A percentile compares a stretch with the other conserved stretches of the same genome.
phyloP scores from a whole-genome alignment of 1,140 invertebrate genomes.

The Archivesica marissinica region DNA sequence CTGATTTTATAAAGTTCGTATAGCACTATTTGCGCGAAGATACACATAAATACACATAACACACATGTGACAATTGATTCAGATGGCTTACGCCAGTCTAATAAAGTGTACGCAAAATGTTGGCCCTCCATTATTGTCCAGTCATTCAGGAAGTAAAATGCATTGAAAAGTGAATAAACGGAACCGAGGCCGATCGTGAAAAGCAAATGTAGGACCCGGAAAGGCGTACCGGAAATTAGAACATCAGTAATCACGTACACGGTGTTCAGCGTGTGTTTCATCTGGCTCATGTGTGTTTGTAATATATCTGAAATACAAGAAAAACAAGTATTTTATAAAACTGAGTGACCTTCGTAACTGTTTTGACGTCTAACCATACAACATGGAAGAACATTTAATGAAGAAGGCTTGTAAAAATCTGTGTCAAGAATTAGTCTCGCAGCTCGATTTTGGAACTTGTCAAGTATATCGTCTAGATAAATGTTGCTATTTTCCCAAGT shows the following conservation, averaged over 20 bases:
- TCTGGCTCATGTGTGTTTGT: constrained; percentile 72
- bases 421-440: no score
- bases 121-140: constrained; percentile 75
- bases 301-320: constrained; percentile 76
- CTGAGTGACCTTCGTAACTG: no score
- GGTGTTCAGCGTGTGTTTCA: constrained; percentile 80
- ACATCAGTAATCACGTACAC: constrained; percentile 78
- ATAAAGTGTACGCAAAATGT: constrained; percentile 79
- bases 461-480: no score
- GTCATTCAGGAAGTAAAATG: constrained; percentile 80
- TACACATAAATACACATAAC: constrained; percentile 72
- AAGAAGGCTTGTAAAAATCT: no score
- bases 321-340: no score
- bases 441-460: no score
- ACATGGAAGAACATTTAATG: no score
- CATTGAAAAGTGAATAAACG: constrained; percentile 81
- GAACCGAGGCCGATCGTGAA: constrained; percentile 78
- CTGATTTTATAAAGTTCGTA: constrained; percentile 74
- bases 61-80: constrained; percentile 79
- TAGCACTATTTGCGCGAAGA: constrained; percentile 74
- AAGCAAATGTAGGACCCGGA: constrained; percentile 80
- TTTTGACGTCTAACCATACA: no score
- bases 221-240: constrained; percentile 76
- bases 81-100: constrained; percentile 79
- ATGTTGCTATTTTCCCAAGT: no score